These are phyloP conservation scores for Euglossa dilemma DNA, from an alignment of 1,140 invertebrate species.

Conservation along the genomic window DNA sequence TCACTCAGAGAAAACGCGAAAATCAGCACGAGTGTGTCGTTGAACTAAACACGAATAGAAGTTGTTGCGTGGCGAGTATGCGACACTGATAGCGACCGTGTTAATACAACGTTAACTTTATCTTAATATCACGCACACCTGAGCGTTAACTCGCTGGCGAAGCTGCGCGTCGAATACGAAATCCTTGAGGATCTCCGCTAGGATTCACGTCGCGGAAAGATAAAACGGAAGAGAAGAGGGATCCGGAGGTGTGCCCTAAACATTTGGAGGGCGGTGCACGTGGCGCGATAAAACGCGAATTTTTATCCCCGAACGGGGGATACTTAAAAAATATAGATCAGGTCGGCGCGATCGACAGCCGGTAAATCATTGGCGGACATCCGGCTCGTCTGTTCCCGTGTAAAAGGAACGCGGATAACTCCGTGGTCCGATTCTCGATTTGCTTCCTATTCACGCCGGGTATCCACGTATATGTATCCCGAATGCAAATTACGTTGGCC, in stretches of 20 bases:
- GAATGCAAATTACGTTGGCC: conserved; percentile 2
- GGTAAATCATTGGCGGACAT: conserved; percentile 3
- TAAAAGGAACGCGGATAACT: not conserved
- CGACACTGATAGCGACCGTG: no score
- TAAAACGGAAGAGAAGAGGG: not conserved
- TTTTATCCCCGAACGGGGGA: not conserved
- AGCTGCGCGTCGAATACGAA: not conserved
- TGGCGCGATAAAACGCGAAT: conserved; percentile 23
- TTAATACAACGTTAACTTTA: no score
- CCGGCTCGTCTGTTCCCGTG: not conserved
- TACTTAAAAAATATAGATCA: conserved; percentile 39
- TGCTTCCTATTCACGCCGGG: not conserved
- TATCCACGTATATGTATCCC: not conserved
- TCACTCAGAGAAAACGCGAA: no score
- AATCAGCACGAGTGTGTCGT: no score
- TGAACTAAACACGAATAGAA: no score
- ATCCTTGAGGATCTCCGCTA: not conserved
- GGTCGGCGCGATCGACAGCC: no score
- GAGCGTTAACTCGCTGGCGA: not conserved
- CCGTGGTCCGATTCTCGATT: not conserved
- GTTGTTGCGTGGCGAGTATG: no score
- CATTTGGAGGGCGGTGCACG: conserved; percentile 6
- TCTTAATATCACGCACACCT: no score
- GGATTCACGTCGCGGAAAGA: not conserved
- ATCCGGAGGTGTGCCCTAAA: not conserved